A percentile compares a stretch with the other conserved stretches of the same genome.
Conservation (phyloP, 2,797 vertebrate species). For the Tiaroga cobitis region DNA sequence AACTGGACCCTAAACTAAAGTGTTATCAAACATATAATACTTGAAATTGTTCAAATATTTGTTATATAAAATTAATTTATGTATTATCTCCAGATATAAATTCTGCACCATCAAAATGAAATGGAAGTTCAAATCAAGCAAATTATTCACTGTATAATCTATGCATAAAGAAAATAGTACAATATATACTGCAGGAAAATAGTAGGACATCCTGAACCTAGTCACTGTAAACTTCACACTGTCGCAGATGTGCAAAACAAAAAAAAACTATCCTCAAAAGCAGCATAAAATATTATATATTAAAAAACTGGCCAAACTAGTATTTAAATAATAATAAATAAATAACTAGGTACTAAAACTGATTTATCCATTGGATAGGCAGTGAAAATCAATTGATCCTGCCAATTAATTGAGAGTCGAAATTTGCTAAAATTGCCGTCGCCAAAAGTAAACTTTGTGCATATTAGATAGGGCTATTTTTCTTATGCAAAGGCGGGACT, state of each 20-base stretch:
- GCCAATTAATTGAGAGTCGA: not conserved
- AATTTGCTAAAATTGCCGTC: not conserved
- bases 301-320: not conserved
- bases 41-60: not conserved
- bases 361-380: not conserved
- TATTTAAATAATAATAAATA: not conserved
- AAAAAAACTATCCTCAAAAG: not conserved
- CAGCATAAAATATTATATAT: not conserved
- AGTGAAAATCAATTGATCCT: not conserved
- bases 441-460: not conserved
- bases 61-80: not conserved
- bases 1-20: too few species aligned
- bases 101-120: not conserved
- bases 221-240: not conserved
- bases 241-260: too few species aligned
- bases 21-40: not conserved
- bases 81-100: not conserved
- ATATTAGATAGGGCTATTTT: not conserved
- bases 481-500: not conserved
- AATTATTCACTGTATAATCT: not conserved
- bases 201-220: not conserved
- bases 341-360: not conserved
- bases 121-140: not conserved
- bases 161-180: not conserved
- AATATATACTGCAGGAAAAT: not conserved